Evolutionary conservation across 2,797 vertebrate genomes (phyloP).

Genomic region (Premnoplex brunnescens): DNA sequence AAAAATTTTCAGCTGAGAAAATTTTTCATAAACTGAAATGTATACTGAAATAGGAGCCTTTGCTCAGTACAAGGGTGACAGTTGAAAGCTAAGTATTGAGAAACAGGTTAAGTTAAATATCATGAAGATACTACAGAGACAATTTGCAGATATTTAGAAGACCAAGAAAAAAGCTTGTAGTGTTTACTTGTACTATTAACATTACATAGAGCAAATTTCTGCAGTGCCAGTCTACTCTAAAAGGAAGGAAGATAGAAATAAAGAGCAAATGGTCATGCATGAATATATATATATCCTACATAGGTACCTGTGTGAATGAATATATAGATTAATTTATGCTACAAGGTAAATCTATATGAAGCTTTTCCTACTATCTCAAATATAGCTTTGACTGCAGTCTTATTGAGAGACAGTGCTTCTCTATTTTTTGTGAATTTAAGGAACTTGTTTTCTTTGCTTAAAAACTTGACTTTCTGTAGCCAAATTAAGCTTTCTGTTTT

Average conservation of each 20-base stretch:
- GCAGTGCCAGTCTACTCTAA: background rate
- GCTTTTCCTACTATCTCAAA: background rate
- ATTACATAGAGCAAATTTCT: background rate
- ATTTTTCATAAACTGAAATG: background rate
- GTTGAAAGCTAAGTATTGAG: background rate
- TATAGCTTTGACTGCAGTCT: background rate
- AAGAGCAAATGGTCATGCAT: background rate
- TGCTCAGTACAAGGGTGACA: background rate
- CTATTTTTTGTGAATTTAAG: background rate
- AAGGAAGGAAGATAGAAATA: background rate
- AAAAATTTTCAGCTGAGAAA: background rate
- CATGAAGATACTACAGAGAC: background rate
- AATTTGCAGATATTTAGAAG: background rate
- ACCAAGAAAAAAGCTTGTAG: background rate
- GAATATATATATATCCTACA: accelerated
- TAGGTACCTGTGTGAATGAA: background rate
- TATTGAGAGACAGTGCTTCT: background rate
- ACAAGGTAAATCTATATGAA: background rate
- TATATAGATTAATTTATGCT: background rate
- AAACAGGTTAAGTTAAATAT: background rate
- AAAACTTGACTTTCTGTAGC: background rate
- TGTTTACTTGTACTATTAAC: background rate
- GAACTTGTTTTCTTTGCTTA: background rate
- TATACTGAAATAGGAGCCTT: background rate
- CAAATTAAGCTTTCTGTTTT: background rate